phyloP scores from a whole-genome alignment of 2,113 vertebrate genomes.

The Salvelinus alpinus region DNA sequence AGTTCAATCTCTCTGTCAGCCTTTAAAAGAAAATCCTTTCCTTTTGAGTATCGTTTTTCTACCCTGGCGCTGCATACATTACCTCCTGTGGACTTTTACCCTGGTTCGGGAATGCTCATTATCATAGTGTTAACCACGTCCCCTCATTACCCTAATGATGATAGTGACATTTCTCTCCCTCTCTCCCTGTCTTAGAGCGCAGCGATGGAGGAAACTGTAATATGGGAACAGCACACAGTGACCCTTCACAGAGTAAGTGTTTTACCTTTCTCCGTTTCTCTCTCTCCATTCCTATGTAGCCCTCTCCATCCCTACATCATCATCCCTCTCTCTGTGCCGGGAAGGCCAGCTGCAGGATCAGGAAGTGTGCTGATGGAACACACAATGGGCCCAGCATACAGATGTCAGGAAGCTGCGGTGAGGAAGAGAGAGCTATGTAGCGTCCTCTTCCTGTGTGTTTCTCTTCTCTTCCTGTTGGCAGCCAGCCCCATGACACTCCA shows the following conservation, averaged over 20 bases:
- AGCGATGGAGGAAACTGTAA: constrained; percentile 98
- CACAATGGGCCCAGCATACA: constrained; percentile 82
- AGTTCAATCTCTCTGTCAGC: too few relatives aligned
- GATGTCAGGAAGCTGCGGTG: constrained; percentile 87
- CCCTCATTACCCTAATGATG: background rate
- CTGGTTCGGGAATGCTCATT: background rate
- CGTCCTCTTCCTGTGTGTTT: constrained; percentile 70
- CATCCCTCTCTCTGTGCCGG: constrained; percentile 18
- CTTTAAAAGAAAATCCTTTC: too few relatives aligned
- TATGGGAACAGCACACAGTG: constrained; percentile 99
- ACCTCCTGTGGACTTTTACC: background rate
- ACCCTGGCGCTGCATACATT: background rate
- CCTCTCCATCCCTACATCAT: background rate
- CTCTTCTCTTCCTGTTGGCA: constrained; percentile 66
- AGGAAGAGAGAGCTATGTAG: constrained; percentile 74
- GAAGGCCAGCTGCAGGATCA: constrained; percentile 66
- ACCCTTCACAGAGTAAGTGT: constrained; percentile 97
- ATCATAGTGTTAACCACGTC: background rate
- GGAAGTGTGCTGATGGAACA: constrained; percentile 77
- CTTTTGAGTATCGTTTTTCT: background rate
- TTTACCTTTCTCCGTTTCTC: constrained; percentile 31
- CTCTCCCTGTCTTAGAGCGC: constrained; percentile 78
- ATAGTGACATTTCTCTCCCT: background rate
- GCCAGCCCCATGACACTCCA: constrained; percentile 41
- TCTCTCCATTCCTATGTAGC: background rate